These are phyloP conservation scores for Montipora sp. DNA, from an alignment of 64 coral and sea anemone genomes.

Conservation along the genomic window DNA sequence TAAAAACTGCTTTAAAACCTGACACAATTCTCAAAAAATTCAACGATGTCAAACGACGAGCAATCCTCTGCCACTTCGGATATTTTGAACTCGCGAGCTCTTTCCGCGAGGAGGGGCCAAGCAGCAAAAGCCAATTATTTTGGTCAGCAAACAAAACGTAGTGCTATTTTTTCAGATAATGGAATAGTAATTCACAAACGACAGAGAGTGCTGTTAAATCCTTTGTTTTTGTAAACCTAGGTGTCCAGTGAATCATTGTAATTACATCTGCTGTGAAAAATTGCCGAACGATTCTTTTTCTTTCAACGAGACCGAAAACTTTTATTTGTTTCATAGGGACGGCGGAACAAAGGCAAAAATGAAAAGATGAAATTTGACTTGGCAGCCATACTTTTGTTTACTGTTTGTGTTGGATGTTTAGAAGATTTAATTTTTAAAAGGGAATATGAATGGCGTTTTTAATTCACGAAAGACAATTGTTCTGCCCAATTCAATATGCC, in stretches of 20 bases:
- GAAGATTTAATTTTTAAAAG: conserved; percentile 98
- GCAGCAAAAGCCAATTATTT: conserved; percentile 85
- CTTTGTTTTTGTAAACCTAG: conserved; percentile 45
- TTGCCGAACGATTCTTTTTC: neutral
- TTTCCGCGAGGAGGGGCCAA: conserved; percentile 19
- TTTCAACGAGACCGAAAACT: conserved; percentile 21
- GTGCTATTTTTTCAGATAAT: conserved; percentile 81
- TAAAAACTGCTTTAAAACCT: conserved; percentile 15
- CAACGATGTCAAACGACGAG: neutral
- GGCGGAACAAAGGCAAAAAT: conserved; percentile 5
- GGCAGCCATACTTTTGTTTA: conserved; percentile 48
- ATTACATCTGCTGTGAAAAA: conserved; percentile 74
- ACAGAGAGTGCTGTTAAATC: conserved; percentile 43
- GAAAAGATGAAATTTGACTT: conserved; percentile 48
- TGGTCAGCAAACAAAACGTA: conserved; percentile 92
- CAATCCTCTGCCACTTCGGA: neutral
- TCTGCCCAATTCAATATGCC: conserved; percentile 64
- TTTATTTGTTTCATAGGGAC: conserved; percentile 2
- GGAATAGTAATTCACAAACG: conserved; percentile 82
- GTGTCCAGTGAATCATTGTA: conserved; percentile 62
- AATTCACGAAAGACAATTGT: conserved; percentile 78
- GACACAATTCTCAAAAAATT: neutral
- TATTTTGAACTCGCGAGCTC: neutral
- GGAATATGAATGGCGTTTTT: conserved; percentile 78
- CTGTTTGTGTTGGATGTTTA: conserved; percentile 89